Percentiles rank a stretch among this genome's conserved stretches.
These are phyloP conservation scores for Shinisaurus crocodilurus DNA, from an alignment of 2,113 vertebrate genomes.

Conservation along the genomic window DNA sequence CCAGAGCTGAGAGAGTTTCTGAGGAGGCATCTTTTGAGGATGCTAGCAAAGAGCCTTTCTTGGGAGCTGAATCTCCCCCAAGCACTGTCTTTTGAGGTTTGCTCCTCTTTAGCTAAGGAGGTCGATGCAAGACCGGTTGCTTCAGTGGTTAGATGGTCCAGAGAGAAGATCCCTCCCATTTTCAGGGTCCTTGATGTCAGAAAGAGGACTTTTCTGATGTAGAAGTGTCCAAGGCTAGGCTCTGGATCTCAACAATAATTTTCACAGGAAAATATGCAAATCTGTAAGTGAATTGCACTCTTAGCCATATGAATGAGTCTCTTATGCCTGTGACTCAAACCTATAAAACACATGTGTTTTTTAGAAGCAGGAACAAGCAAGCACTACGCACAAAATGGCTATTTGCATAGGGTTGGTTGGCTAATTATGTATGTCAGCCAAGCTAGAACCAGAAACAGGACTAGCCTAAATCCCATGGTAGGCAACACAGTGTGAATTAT, in stretches of 20 bases:
- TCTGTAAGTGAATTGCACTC: conserved; percentile 53
- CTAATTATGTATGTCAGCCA: conserved; percentile 39
- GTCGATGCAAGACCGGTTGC: not conserved
- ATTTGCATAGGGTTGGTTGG: conserved; percentile 28
- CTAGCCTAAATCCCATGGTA: conserved; percentile 37
- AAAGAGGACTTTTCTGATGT: not conserved
- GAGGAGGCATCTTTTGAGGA: not conserved
- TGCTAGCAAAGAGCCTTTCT: not conserved
- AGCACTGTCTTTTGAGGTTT: not conserved
- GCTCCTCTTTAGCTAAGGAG: not conserved
- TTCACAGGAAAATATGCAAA: conserved; percentile 4
- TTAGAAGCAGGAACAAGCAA: conserved; percentile 31
- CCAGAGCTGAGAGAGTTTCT: too few relatives aligned
- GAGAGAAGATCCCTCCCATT: not conserved
- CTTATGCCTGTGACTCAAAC: conserved; percentile 55
- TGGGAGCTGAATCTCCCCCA: not conserved
- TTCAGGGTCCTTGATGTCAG: not conserved
- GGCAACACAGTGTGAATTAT: not conserved
- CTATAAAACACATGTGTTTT: conserved; percentile 54
- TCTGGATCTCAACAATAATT: not conserved
- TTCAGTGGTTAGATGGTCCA: not conserved
- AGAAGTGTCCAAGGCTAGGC: not conserved
- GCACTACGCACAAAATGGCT: conserved; percentile 4
- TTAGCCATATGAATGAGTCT: conserved; percentile 56
- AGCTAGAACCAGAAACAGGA: not conserved